These are phyloP conservation scores for Ceraclea dissimilis DNA, from an alignment of 2,888 invertebrate genomes.

Conservation along the genomic window DNA sequence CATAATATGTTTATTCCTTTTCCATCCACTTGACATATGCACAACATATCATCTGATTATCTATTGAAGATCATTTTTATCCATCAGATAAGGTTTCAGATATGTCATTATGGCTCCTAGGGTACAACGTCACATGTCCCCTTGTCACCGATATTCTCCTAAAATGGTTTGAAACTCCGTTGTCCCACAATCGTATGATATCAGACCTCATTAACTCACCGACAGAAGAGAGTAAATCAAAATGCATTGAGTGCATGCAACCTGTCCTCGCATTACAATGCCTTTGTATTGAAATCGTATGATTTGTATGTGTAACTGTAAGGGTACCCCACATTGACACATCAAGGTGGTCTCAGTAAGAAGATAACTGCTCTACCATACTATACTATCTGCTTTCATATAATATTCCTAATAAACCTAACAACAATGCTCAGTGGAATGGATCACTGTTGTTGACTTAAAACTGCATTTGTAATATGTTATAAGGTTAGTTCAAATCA, in stretches of 20 bases:
- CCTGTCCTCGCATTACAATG: background rate
- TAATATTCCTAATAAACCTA: too few species aligned
- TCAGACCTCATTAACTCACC: background rate
- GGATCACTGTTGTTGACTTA: too few species aligned
- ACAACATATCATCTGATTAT: background rate
- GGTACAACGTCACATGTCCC: background rate
- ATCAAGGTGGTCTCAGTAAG: background rate
- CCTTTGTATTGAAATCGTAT: slow-evolving; percentile 1
- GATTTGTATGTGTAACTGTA: background rate
- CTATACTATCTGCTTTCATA: too few species aligned
- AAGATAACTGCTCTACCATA: too few species aligned
- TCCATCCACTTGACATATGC: too few species aligned
- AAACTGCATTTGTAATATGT: too few species aligned
- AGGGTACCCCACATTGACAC: background rate
- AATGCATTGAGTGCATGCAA: background rate
- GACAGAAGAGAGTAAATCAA: slow-evolving; percentile 16
- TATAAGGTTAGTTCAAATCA: too few species aligned
- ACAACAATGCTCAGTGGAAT: too few species aligned
- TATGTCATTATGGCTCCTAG: background rate
- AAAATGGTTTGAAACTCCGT: background rate
- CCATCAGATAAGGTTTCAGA: background rate
- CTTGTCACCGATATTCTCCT: background rate
- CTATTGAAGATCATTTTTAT: slow-evolving; percentile 2
- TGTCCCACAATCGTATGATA: background rate
- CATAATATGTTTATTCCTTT: too few species aligned